phyloP scores from a whole-genome alignment of 2,113 vertebrate genomes.

The Helogale parvula region DNA sequence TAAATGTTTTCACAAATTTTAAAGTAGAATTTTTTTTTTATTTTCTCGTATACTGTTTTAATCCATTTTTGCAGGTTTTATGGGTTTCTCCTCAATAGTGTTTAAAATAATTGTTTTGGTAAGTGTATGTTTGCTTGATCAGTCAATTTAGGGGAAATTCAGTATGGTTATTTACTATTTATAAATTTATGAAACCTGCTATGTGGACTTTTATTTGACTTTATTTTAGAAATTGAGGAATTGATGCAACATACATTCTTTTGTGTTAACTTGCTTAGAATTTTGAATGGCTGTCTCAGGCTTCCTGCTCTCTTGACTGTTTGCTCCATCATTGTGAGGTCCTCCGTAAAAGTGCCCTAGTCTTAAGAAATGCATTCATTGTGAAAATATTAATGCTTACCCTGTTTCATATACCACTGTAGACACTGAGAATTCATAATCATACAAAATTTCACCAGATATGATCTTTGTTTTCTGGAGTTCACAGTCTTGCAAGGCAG shows the following conservation, averaged over 20 bases:
- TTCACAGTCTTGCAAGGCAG: neutral
- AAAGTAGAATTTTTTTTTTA: neutral
- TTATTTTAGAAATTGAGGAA: slow-evolving; percentile 47
- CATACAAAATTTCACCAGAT: neutral
- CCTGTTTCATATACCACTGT: neutral
- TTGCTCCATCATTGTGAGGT: neutral
- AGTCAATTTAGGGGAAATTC: neutral
- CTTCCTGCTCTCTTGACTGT: neutral
- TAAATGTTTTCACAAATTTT: slow-evolving; percentile 14
- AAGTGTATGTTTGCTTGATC: neutral
- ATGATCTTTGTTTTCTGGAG: neutral
- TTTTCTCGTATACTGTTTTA: neutral
- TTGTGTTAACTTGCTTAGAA: neutral
- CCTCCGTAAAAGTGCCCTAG: neutral
- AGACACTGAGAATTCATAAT: neutral
- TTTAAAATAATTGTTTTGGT: slow-evolving; percentile 36
- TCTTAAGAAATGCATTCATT: slow-evolving; percentile 30
- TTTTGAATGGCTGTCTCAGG: neutral
- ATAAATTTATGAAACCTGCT: neutral
- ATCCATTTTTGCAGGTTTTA: slow-evolving; percentile 41
- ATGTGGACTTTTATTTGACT: slow-evolving; percentile 2
- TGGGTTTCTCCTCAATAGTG: neutral
- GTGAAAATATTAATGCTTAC: neutral
- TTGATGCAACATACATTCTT: neutral
- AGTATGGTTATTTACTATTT: neutral